phyloP scores from a whole-genome alignment of 2,113 vertebrate genomes.

The Okapia johnstoni region DNA sequence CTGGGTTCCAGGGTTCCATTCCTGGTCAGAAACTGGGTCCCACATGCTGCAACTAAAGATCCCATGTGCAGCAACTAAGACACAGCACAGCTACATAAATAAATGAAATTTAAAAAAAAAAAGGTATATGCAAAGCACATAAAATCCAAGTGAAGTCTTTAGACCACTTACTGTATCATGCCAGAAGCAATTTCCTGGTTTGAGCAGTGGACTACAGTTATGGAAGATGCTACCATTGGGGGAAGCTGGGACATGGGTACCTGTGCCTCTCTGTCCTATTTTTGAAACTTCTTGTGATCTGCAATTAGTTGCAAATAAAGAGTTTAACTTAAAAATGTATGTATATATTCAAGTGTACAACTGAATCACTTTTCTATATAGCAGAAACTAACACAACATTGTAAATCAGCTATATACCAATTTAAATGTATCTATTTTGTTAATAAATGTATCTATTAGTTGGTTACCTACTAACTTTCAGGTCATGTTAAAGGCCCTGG shows the following conservation, averaged over 20 bases:
- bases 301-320: not conserved
- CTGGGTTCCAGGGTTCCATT: not conserved
- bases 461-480: not conserved
- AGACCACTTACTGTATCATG: not conserved
- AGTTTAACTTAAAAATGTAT: not conserved
- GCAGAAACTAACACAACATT: not conserved
- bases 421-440: not conserved
- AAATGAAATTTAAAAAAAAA: not conserved
- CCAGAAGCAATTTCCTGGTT: not conserved
- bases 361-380: not conserved
- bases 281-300: not conserved
- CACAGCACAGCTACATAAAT: not conserved
- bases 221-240: not conserved
- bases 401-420: not conserved
- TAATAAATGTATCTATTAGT: not conserved
- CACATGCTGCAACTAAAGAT: not conserved
- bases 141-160: not conserved
- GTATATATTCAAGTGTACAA: not conserved
- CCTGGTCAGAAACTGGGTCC: not conserved
- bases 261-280: not conserved
- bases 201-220: not conserved
- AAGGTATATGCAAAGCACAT: not conserved
- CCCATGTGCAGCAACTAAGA: not conserved
- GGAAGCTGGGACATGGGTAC: not conserved
- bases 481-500: not conserved